phyloP scores from a whole-genome alignment of 2,797 vertebrate genomes.

The Orestias chungarensis region DNA sequence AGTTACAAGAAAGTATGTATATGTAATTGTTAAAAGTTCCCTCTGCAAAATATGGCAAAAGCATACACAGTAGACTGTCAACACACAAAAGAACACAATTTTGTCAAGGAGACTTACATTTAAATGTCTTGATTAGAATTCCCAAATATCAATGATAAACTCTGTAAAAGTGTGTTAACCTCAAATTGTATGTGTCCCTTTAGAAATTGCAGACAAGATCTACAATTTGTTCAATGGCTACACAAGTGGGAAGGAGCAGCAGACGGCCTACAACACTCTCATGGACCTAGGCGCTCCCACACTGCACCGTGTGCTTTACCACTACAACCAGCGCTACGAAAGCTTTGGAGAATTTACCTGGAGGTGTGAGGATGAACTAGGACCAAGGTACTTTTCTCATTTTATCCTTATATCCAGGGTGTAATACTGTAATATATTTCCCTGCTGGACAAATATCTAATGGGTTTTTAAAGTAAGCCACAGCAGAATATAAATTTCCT shows the following conservation, averaged over 20 bases:
- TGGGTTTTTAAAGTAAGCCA: neutral
- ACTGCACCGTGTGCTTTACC: conserved; percentile 94
- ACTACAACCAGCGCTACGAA: conserved; percentile 98
- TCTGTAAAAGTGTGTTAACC: neutral
- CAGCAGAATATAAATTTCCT: neutral
- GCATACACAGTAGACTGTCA: no score
- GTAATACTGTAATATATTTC: neutral
- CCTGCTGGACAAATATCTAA: neutral
- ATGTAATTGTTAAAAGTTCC: neutral
- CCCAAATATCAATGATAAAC: neutral
- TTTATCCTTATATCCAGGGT: neutral
- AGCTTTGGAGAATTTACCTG: conserved; percentile 99
- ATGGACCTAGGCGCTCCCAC: conserved; percentile 95
- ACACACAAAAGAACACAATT: neutral
- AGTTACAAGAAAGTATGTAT: neutral
- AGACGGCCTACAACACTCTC: conserved; percentile 96
- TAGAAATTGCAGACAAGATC: conserved; percentile 98
- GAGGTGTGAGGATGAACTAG: conserved; percentile 97
- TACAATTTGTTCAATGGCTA: conserved; percentile 99
- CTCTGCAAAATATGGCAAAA: neutral
- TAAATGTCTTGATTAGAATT: neutral
- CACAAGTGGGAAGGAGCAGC: conserved; percentile 97
- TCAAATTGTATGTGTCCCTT: neutral
- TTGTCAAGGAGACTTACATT: neutral
- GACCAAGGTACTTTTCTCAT: conserved; percentile 86